Conservation (phyloP, 2,113 vertebrate species). For the Channa maculata region DNA sequence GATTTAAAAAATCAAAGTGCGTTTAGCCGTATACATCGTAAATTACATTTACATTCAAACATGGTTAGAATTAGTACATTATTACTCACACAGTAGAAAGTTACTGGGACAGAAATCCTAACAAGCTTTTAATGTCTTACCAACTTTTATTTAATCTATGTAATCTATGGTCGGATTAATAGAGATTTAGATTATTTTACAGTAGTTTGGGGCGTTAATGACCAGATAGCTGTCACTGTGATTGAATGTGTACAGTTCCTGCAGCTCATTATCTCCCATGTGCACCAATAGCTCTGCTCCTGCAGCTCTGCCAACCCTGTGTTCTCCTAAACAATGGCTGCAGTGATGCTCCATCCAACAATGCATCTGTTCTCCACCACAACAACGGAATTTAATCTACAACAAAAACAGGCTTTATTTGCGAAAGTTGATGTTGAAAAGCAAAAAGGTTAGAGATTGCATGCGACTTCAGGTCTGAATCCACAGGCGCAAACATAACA, state of each 20-base stretch:
- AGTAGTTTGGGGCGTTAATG: too few relatives aligned
- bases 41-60: too few relatives aligned
- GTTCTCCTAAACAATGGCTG: neutral
- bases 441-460: neutral
- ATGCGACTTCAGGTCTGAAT: neutral
- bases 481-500: neutral
- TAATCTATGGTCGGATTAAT: too few relatives aligned
- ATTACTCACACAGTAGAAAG: too few relatives aligned
- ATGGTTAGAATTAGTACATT: too few relatives aligned
- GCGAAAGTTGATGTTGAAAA: neutral
- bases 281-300: neutral
- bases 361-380: neutral
- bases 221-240: neutral
- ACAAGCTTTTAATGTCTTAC: too few relatives aligned
- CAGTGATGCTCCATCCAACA: neutral
- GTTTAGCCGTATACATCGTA: too few relatives aligned
- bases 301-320: neutral
- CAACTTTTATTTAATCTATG: too few relatives aligned
- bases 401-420: neutral
- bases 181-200: too few relatives aligned
- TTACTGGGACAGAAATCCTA: too few relatives aligned
- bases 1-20: too few relatives aligned
- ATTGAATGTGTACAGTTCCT: neutral
- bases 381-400: neutral
- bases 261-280: neutral